A percentile compares a stretch with the other conserved stretches of the same genome.
These are phyloP conservation scores for Yoshiicerus persimilis DNA, from an alignment of 1,140 invertebrate species.

Conservation along the genomic window DNA sequence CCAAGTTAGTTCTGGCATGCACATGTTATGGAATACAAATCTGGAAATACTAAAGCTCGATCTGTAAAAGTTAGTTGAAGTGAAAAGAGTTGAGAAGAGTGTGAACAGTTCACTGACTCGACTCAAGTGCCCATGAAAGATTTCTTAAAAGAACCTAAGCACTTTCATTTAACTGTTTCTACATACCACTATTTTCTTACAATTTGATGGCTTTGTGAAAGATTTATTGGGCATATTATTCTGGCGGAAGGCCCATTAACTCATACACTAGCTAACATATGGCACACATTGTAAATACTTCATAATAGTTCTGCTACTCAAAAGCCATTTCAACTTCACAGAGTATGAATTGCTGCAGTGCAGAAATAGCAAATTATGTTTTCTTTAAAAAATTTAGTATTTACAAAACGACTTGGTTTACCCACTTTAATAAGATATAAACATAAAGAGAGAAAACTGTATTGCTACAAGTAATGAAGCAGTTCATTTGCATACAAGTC, in stretches of 20 bases:
- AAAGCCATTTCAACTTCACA: not conserved
- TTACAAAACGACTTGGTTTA: not conserved
- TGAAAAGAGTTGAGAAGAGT: not conserved
- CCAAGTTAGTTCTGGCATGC: too few relatives aligned
- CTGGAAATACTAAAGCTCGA: not conserved
- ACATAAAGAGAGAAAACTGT: not conserved
- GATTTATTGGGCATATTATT: not conserved
- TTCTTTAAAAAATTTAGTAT: not conserved
- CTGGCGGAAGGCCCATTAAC: not conserved
- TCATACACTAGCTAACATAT: too few relatives aligned
- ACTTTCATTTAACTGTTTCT: not conserved
- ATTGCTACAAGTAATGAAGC: not conserved
- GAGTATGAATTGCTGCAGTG: not conserved
- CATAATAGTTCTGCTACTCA: not conserved
- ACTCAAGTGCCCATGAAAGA: not conserved
- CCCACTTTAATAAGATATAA: not conserved
- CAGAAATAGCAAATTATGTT: not conserved
- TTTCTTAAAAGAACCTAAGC: not conserved
- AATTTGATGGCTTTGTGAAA: not conserved
- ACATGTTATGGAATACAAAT: too few relatives aligned
- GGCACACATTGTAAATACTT: too few relatives aligned
- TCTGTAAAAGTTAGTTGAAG: not conserved
- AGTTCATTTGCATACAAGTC: not conserved
- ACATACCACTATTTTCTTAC: not conserved
- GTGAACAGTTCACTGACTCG: not conserved